Evolutionary conservation across 1,140 invertebrate genomes (phyloP).

Genomic region (Aphelinus atriplicis): DNA sequence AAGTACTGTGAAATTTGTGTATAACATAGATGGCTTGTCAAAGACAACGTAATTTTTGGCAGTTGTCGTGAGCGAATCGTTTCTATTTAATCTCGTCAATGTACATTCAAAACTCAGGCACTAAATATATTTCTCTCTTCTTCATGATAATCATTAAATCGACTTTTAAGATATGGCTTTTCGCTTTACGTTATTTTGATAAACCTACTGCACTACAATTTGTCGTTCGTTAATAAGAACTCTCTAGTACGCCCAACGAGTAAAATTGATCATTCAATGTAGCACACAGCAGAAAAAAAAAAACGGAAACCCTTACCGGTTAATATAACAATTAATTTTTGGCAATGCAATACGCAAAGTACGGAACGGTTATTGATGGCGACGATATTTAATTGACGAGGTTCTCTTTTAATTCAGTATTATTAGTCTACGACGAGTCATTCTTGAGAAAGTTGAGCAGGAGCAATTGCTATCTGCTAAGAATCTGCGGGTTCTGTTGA

Average conservation of each 20-base stretch:
- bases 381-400: conserved; percentile 43
- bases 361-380: conserved; percentile 21
- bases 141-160: background rate
- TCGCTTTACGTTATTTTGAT: conserved; percentile 9
- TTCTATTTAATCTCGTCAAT: conserved; percentile 11
- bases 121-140: conserved; percentile 26
- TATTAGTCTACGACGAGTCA: conserved; percentile 37
- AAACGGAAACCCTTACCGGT: conserved; percentile 5
- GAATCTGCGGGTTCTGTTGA: conserved; percentile 52
- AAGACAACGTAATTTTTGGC: conserved; percentile 36
- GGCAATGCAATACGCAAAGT: conserved; percentile 39
- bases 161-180: conserved; percentile 32
- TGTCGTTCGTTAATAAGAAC: background rate
- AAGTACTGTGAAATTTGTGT: conserved; percentile 33
- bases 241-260: background rate
- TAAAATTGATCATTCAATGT: conserved; percentile 6
- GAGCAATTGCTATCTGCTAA: conserved; percentile 60
- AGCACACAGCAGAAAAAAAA: conserved; percentile 13
- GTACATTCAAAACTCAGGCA: conserved; percentile 31
- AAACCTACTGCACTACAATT: background rate
- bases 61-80: conserved; percentile 18
- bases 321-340: conserved; percentile 37
- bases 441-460: conserved; percentile 50
- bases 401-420: conserved; percentile 8
- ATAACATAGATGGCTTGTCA: conserved; percentile 3